Percentiles rank a stretch among this genome's conserved stretches.
Evolutionary conservation across 2,797 vertebrate genomes (phyloP).

Genomic region (Clarias platycephalus): DNA sequence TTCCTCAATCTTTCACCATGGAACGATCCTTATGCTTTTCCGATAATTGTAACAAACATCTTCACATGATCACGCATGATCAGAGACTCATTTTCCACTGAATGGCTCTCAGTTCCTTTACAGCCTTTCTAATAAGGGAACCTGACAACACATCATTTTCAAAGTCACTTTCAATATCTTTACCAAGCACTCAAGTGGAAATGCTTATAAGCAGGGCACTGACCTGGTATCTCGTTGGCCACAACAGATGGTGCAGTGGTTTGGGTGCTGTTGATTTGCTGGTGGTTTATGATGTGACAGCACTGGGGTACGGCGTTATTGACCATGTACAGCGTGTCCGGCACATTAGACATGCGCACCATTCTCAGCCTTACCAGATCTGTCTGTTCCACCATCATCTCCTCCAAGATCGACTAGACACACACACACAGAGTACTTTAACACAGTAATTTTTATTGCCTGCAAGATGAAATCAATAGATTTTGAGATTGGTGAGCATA

Average conservation of each 20-base stretch:
- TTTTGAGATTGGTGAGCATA: not conserved
- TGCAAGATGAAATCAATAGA: not conserved
- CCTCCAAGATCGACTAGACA: conserved; percentile 88
- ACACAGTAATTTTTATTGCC: not conserved
- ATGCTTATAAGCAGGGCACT: not conserved
- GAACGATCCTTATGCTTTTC: not conserved
- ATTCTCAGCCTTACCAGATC: conserved; percentile 94
- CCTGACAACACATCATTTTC: conserved; percentile 25
- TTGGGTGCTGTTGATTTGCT: conserved; percentile 87
- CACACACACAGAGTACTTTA: conserved; percentile 21
- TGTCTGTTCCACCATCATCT: conserved; percentile 99
- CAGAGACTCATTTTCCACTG: conserved; percentile 20
- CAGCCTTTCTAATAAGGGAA: conserved; percentile 11
- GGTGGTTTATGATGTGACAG: conserved; percentile 94
- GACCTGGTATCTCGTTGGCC: conserved; percentile 98
- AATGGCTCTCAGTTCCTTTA: conserved; percentile 11
- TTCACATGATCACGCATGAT: conserved; percentile 8
- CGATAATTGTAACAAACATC: not conserved
- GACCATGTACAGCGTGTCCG: conserved; percentile 99
- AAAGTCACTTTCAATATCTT: conserved; percentile 15
- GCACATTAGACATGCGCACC: conserved; percentile 98
- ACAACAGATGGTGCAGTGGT: conserved; percentile 89
- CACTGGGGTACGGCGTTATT: conserved; percentile 94
- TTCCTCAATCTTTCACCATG: not conserved
- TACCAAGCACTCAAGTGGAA: not conserved